Base-by-base conservation (phyloP, 1,140 invertebrate genomes). In the Drosophila kohkoa region DNA sequence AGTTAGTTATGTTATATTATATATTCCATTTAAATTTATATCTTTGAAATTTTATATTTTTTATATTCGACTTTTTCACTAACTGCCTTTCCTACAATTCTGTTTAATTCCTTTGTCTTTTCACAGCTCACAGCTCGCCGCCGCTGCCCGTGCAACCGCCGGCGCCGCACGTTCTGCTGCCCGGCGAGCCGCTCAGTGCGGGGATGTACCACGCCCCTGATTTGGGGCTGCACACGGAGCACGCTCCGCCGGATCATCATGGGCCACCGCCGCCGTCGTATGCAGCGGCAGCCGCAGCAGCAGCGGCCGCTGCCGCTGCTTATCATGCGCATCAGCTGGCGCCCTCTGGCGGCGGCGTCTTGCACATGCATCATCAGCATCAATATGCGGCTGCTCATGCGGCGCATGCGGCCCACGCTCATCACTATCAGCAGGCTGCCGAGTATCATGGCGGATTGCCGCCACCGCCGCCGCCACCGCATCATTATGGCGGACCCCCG, bases 151-250 rank as follows among this genome's bases (percentile, higher is more conserved):
- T 81, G 30, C 85, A 88, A 54, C 81, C 86, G 1, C 49, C 82
- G 35, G 65, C 79, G 0, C 54, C 75, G 5, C 82, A 89, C 58
- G 77, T 85, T 16, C 45, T 87, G 16, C 16, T 81, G 35, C 86
- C 86, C 4, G 76, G 79, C 6, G 85, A 89, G 11, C 75, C 83
- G 8, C 75, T 90, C 25, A 89, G 69, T 41, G 90, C 90, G 10
- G 85, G 90, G 25, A 90, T 92, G 68, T 92, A 92, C 41, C 91
- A 92, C 59, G 87, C 90, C 1, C 87, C 88, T 5, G 91, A 92
- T 51, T 52, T 92, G 35, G 90, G 90, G 0, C 65, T 92, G 28
- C 90, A 92, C n/a, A 90, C 90, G 2, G 90, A 92, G 73, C 90
- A 91, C 41, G 74, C 55, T 8, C 60, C 90, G 8, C 72, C 88